These are phyloP conservation scores for Melanerpes aurifrons DNA, from an alignment of 2,113 vertebrate genomes.

Conservation along the genomic window DNA sequence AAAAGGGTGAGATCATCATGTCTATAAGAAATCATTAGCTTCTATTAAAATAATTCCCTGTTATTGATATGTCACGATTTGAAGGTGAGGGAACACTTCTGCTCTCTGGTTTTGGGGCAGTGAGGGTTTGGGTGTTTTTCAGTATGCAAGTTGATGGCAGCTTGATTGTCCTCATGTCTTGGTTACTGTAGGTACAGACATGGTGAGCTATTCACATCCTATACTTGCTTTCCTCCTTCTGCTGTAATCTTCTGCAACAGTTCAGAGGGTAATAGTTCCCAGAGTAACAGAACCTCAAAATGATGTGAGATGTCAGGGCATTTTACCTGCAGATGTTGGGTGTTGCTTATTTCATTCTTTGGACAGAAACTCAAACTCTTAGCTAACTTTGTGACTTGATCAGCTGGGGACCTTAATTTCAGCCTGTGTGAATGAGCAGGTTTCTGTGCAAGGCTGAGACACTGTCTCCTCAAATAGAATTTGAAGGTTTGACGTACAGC, in stretches of 20 bases:
- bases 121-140: neutral
- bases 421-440: neutral
- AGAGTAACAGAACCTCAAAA: neutral
- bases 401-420: neutral
- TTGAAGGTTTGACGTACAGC: neutral
- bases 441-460: neutral
- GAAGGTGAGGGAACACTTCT: neutral
- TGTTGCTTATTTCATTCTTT: neutral
- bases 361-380: neutral
- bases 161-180: neutral
- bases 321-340: neutral
- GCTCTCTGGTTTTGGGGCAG: neutral
- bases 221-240: neutral
- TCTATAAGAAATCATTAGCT: conserved; percentile 12
- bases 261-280: neutral
- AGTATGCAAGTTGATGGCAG: neutral
- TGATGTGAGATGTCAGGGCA: neutral
- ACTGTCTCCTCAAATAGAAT: neutral
- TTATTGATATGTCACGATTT: neutral
- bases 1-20: neutral
- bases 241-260: neutral
- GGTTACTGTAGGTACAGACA: neutral
- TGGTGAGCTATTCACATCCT: neutral
- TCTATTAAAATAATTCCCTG: neutral
- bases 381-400: neutral